Evolutionary conservation across 2,113 vertebrate genomes (phyloP).

Genomic region (Monopterus albus): DNA sequence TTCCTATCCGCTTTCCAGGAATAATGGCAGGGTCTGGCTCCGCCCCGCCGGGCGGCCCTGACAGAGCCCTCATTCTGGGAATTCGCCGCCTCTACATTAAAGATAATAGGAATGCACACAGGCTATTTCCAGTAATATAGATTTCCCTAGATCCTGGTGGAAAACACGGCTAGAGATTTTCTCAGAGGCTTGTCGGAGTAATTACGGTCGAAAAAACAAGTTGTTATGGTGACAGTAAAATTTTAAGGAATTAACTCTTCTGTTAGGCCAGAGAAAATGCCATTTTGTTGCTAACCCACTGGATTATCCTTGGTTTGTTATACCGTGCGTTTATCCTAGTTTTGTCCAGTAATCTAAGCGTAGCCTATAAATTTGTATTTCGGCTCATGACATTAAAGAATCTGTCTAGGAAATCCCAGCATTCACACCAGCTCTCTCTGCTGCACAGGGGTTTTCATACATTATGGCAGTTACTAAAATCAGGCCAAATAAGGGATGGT

Average conservation of each 20-base stretch:
- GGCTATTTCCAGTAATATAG: constrained; percentile 75
- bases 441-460: neutral
- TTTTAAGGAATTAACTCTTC: neutral
- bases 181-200: constrained; percentile 54
- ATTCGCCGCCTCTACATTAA: constrained; percentile 76
- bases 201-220: constrained; percentile 48
- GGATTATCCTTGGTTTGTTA: neutral
- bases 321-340: no score
- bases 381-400: no score
- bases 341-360: no score
- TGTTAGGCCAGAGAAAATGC: neutral
- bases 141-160: constrained; percentile 63
- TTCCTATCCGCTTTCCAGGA: constrained; percentile 79
- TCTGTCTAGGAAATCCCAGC: constrained; percentile 12
- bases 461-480: neutral
- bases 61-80: constrained; percentile 75
- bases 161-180: constrained; percentile 63
- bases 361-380: neutral
- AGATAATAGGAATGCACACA: constrained; percentile 77
- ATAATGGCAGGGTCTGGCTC: constrained; percentile 67
- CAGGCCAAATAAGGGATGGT: neutral
- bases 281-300: neutral
- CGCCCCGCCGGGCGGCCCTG: constrained; percentile 71
- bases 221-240: constrained; percentile 51
- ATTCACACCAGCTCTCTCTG: neutral